phyloP scores from a whole-genome alignment of 2,888 invertebrate species.

The Euclidia mi region DNA sequence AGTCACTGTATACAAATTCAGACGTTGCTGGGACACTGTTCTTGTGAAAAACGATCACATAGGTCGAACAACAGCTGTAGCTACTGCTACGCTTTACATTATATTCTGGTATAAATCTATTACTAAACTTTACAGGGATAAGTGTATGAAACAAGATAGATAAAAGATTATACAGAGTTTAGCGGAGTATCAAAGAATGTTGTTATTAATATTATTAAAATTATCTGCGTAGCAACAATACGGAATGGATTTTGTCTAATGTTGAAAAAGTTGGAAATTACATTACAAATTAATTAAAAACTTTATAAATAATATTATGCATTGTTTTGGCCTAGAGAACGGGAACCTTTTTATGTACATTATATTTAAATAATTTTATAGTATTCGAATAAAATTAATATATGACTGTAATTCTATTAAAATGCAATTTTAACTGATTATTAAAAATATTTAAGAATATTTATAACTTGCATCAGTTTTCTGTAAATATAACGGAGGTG shows the following conservation, averaged over 20 bases:
- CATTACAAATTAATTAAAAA: not conserved
- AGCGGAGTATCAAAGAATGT: constrained; percentile 9
- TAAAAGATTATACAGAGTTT: constrained; percentile 1
- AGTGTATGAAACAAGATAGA: constrained; percentile 21
- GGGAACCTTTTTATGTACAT: too few species aligned
- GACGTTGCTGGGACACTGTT: constrained; percentile 30
- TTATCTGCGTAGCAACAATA: constrained; percentile 11
- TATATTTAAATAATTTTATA: too few species aligned
- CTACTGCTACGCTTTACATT: constrained; percentile 12
- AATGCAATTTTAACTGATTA: not conserved
- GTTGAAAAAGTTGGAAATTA: not conserved
- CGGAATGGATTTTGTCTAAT: constrained; percentile 1
- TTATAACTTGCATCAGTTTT: constrained; percentile 28
- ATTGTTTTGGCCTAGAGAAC: too few species aligned
- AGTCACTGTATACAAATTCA: constrained; percentile 48
- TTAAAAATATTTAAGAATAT: not conserved
- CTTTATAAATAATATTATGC: too few species aligned
- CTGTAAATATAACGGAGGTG: constrained; percentile 23
- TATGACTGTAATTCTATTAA: not conserved
- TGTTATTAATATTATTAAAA: constrained; percentile 6
- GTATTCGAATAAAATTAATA: not conserved
- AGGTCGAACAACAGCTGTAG: constrained; percentile 12
- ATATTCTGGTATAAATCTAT: constrained; percentile 22
- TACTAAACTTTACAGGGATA: constrained; percentile 51
- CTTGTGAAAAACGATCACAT: constrained; percentile 11